Evolutionary conservation across 1,140 invertebrate genomes (phyloP).

Genomic region (Papilio aristodemus): DNA sequence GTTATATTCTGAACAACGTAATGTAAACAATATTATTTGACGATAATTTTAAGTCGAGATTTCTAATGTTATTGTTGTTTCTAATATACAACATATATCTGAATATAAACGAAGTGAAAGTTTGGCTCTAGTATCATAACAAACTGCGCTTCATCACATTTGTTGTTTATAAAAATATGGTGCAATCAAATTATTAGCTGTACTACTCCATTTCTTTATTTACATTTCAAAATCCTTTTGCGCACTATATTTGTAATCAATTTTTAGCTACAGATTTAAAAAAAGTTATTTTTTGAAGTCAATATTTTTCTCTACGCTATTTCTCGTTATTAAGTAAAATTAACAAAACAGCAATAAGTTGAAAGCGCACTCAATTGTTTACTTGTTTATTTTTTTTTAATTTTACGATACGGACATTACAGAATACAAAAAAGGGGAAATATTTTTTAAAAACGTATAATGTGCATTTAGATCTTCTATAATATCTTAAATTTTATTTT

Average conservation of each 20-base stretch:
- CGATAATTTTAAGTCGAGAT: too few relatives aligned
- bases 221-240: slow-evolving; percentile 2
- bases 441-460: too few relatives aligned
- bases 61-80: background rate
- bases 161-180: slow-evolving; percentile 23
- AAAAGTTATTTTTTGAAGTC: too few relatives aligned
- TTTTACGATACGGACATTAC: too few relatives aligned
- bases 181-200: slow-evolving; percentile 19
- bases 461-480: too few relatives aligned
- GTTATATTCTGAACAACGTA: too few relatives aligned
- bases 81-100: background rate
- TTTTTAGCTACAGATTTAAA: background rate
- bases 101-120: slow-evolving; percentile 9
- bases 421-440: too few relatives aligned
- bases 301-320: too few relatives aligned
- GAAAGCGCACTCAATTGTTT: slow-evolving; percentile 17
- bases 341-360: too few relatives aligned
- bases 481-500: too few relatives aligned
- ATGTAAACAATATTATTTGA: background rate
- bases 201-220: background rate
- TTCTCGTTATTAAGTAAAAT: too few relatives aligned
- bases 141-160: slow-evolving; percentile 21
- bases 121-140: slow-evolving; percentile 21
- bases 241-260: background rate
- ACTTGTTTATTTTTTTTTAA: background rate